Evolutionary conservation across 2,797 vertebrate species (phyloP).

Genomic region (Amphiprion clarkii): DNA sequence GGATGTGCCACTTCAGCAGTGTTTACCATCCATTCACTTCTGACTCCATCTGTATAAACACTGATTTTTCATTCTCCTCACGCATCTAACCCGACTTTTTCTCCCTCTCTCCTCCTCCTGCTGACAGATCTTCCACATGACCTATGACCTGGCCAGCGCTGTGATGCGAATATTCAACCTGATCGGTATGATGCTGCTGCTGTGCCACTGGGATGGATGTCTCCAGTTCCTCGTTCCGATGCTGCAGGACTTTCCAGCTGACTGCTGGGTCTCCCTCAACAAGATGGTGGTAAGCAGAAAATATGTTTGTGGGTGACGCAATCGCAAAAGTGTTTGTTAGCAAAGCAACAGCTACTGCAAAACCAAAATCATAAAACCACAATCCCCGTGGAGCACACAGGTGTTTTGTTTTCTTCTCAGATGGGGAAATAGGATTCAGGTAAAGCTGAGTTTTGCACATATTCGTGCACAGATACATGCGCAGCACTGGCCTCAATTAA

Average conservation of each 20-base stretch:
- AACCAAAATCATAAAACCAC: not conserved
- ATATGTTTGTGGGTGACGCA: not conserved
- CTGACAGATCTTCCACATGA: constrained; percentile 97
- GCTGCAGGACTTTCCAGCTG: constrained; percentile 94
- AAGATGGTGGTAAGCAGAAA: constrained; percentile 94
- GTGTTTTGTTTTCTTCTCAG: constrained; percentile 27
- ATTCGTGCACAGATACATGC: constrained; percentile 2
- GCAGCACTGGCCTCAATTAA: constrained; percentile 55
- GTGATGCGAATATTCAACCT: constrained; percentile 96
- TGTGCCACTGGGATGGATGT: constrained; percentile 97
- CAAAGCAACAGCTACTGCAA: not conserved
- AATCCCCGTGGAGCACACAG: constrained; percentile 5
- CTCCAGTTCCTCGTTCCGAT: constrained; percentile 97
- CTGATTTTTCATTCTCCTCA: constrained; percentile 41
- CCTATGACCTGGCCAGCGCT: constrained; percentile 95
- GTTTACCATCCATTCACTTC: not conserved
- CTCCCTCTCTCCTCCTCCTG: constrained; percentile 23
- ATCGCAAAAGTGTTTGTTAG: constrained; percentile 2
- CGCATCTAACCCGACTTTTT: constrained; percentile 9
- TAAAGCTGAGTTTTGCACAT: constrained; percentile 29
- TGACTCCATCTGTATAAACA: constrained; percentile 14
- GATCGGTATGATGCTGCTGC: constrained; percentile 96
- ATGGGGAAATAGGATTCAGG: constrained; percentile 43
- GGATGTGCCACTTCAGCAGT: not conserved
- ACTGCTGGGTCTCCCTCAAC: constrained; percentile 97